Base-by-base conservation (phyloP, 2,797 vertebrate genomes). In the Menidia menidia region DNA sequence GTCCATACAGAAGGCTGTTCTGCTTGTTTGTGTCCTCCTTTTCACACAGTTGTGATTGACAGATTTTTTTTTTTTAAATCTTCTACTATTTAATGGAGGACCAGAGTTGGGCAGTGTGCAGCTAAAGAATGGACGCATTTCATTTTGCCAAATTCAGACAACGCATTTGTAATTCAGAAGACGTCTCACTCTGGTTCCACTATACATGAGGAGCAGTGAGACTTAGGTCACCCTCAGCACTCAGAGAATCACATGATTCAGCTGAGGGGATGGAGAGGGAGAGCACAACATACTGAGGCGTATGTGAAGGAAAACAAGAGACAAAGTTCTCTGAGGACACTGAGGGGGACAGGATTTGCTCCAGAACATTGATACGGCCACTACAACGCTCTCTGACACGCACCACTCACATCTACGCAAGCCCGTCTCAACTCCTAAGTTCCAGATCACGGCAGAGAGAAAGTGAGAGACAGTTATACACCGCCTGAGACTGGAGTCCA, bases 171-270 rank as follows among this genome's bases (percentile, higher is more conserved):
- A 80, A 92, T 84, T 85, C 85, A 82, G 55, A 69, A 51, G 70
- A 77, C 7, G 59, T 85, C 60, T 83, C 70, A 66, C 64, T 78
- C 43, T 18, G 60, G 82, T 65, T 82, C 75, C 70, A 75, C 80
- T 83, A 74, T 73, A 87, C 81, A 83, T 85, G 83, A 76, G 77
- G 82, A 77, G 79, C 80, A 78, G 72, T 2, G 67, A 81, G 81
- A 80, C 79, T 74, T 80, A 84, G 86, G 82, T 87, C 78, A 77
- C 80, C 74, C 81, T 75, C 81, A 80, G 78, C 78, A 81, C 87
- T 82, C 81, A 71, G 61, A 71, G 54, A 79, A 82, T 91, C 88
- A 88, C 86, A 80, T 87, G 85, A 90, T 80, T 64, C 52, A 50
- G 65, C 64, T 43, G 62, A 74, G 66, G 73, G 74, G 68, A 64